These are phyloP conservation scores for Phoenoteleia sp. DNA, from an alignment of 2,888 invertebrate species.

Conservation along the genomic window DNA sequence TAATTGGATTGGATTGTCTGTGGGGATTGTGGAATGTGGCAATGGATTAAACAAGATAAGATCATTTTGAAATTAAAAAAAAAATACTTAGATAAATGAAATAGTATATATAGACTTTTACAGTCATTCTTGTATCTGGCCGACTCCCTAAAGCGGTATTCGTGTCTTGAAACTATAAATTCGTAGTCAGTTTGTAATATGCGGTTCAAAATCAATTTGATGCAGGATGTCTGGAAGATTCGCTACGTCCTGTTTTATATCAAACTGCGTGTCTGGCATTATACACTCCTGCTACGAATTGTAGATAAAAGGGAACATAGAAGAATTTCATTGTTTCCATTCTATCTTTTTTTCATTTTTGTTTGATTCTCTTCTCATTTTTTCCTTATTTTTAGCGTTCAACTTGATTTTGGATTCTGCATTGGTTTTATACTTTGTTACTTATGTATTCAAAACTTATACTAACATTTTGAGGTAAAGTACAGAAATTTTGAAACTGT, in stretches of 20 bases:
- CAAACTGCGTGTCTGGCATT: constrained; percentile 61
- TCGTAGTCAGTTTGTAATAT: constrained; percentile 57
- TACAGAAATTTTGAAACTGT: constrained; percentile 37
- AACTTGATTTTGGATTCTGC: constrained; percentile 26
- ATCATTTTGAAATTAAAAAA: constrained; percentile 59
- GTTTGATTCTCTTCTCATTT: no score
- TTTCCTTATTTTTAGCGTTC: constrained; percentile 14
- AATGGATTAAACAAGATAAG: constrained; percentile 75
- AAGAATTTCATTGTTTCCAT: constrained; percentile 50
- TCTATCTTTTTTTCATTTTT: constrained; percentile 4
- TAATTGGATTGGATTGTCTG: constrained; percentile 86
- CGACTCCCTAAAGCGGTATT: constrained; percentile 86
- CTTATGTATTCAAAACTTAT: constrained; percentile 12
- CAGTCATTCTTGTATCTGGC: constrained; percentile 83
- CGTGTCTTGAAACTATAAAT: constrained; percentile 74
- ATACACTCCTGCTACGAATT: constrained; percentile 56
- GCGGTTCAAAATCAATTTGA: constrained; percentile 74
- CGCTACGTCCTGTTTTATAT: constrained; percentile 50
- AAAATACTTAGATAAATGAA: constrained; percentile 61
- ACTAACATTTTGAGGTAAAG: constrained; percentile 34
- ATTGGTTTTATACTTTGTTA: constrained; percentile 31
- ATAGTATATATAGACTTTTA: constrained; percentile 80
- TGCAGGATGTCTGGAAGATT: constrained; percentile 82
- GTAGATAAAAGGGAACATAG: constrained; percentile 43
- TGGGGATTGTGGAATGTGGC: constrained; percentile 85